These are phyloP conservation scores for Drosophila colorata DNA, from an alignment of 2,888 invertebrate genomes.

Conservation along the genomic window DNA sequence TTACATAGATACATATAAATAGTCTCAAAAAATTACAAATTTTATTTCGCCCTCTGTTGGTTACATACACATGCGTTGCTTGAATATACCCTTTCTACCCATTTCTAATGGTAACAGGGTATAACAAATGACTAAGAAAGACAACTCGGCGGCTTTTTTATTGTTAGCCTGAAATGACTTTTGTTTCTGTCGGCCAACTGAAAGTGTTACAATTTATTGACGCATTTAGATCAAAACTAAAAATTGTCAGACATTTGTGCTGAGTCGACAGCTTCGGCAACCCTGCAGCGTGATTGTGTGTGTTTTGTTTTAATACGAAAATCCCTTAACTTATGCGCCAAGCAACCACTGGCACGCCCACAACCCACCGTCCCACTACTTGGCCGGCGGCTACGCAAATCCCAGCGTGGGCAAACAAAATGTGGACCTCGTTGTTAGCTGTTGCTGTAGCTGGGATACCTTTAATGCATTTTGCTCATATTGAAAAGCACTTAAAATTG, in stretches of 20 bases:
- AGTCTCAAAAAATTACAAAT: too few species aligned
- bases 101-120: conserved; percentile 4
- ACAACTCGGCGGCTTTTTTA: conserved; percentile 46
- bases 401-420: conserved; percentile 34
- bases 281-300: conserved; percentile 46
- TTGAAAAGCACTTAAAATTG: conserved; percentile 78
- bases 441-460: conserved; percentile 52
- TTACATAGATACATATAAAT: too few species aligned
- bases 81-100: not conserved
- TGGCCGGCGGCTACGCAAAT: conserved; percentile 50
- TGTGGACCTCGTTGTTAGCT: conserved; percentile 8
- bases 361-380: conserved; percentile 3
- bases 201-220: conserved; percentile 80
- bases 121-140: conserved; percentile 25
- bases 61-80: too few species aligned
- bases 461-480: conserved; percentile 77
- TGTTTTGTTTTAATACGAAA: conserved; percentile 66
- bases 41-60: too few species aligned
- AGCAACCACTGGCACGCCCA: conserved; percentile 29
- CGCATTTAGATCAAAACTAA: conserved; percentile 80
- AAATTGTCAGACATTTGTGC: conserved; percentile 67
- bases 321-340: conserved; percentile 62
- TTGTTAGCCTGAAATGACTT: conserved; percentile 66
- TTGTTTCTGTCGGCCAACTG: conserved; percentile 62
- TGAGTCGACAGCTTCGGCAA: conserved; percentile 55